A percentile compares a stretch with the other conserved stretches of the same genome.
phyloP scores from a whole-genome alignment of 2,113 vertebrate species.

The Peucedramus taeniatus region DNA sequence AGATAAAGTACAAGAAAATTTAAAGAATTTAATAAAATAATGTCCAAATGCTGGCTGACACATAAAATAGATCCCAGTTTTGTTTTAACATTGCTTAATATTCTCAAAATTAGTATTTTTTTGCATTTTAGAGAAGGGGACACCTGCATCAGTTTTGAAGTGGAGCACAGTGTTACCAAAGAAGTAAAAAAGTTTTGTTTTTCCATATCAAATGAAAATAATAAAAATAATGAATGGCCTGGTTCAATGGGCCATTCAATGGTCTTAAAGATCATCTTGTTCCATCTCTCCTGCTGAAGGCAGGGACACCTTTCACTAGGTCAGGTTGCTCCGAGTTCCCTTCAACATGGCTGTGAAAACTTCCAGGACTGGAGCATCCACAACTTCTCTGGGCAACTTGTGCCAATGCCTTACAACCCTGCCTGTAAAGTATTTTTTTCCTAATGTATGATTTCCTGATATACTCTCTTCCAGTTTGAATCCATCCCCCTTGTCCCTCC shows the following conservation, averaged over 20 bases:
- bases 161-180: neutral
- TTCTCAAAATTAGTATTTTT: neutral
- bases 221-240: neutral
- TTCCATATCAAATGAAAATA: neutral
- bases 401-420: neutral
- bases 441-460: neutral
- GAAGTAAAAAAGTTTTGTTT: neutral
- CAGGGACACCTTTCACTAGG: neutral
- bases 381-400: neutral
- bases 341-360: neutral
- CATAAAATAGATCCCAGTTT: neutral
- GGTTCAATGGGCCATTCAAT: accelerated
- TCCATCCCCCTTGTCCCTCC: neutral
- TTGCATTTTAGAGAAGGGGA: neutral
- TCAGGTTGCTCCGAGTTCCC: accelerated
- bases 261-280: neutral
- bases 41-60: neutral
- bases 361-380: neutral
- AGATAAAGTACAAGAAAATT: neutral
- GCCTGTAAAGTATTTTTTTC: neutral
- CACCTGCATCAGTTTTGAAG: neutral
- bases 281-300: neutral
- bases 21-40: neutral
- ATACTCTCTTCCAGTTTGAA: neutral
- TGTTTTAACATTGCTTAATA: neutral